Evolutionary conservation across 2,113 vertebrate species (phyloP).

Genomic region (Eptesicus fuscus): DNA sequence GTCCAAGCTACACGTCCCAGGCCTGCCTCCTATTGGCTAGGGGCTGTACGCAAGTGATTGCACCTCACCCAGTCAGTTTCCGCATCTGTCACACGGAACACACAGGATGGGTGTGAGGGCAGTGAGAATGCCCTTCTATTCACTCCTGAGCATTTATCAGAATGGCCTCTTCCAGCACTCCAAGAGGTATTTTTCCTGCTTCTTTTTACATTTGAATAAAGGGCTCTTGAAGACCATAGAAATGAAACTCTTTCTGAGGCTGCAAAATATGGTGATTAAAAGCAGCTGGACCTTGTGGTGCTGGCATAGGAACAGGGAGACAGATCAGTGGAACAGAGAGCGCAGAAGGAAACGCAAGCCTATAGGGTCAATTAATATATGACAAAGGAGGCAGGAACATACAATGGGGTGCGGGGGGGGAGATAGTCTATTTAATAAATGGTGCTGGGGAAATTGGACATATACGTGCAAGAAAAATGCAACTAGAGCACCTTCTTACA

Average conservation of each 20-base stretch:
- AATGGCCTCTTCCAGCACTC: background rate
- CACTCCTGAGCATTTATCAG: background rate
- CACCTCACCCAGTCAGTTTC: fast-evolving
- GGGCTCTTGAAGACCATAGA: background rate
- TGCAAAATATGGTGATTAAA: background rate
- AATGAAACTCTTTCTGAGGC: background rate
- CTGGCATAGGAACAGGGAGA: background rate
- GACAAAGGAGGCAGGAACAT: background rate
- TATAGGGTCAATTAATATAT: background rate
- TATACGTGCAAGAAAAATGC: background rate
- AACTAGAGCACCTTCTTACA: background rate
- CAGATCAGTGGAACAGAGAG: background rate
- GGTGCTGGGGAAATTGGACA: background rate
- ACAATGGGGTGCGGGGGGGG: background rate
- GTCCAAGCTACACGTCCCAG: background rate
- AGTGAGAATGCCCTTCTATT: background rate
- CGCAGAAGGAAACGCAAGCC: background rate
- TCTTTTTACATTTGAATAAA: background rate
- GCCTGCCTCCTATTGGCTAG: background rate
- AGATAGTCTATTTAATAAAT: background rate
- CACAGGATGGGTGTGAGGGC: background rate
- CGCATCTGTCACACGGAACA: fast-evolving
- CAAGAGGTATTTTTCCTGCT: background rate
- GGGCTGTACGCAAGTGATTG: no score
- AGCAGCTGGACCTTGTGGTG: background rate